A percentile compares a stretch with the other conserved stretches of the same genome.
Conservation (phyloP, 2,888 invertebrate species). For the Miltochrista miniata region DNA sequence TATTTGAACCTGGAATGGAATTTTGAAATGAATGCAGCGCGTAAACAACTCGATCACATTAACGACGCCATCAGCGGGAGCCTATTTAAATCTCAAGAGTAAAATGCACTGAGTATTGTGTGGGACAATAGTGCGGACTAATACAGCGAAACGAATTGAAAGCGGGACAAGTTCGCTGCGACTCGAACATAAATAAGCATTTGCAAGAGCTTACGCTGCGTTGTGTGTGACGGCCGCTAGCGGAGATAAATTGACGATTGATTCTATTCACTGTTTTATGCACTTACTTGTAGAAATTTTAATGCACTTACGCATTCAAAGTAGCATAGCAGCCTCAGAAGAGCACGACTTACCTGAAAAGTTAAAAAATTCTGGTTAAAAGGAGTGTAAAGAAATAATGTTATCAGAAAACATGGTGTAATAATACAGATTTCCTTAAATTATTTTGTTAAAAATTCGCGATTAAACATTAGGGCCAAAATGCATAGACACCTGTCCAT, state of each 20-base stretch:
- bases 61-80: slow-evolving; percentile 49
- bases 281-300: slow-evolving; percentile 15
- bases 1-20: background rate
- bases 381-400: slow-evolving; percentile 7
- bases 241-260: slow-evolving; percentile 24
- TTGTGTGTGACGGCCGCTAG: slow-evolving; percentile 38
- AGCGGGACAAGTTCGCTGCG: slow-evolving; percentile 72
- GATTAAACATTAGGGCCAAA: too few species aligned
- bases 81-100: slow-evolving; percentile 61
- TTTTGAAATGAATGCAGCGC: slow-evolving; percentile 15
- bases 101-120: slow-evolving; percentile 58
- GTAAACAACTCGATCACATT: slow-evolving; percentile 51
- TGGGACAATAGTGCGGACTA: slow-evolving; percentile 64
- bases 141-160: slow-evolving; percentile 75
- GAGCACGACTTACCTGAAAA: slow-evolving; percentile 37
- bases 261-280: slow-evolving; percentile 8
- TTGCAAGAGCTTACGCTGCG: slow-evolving; percentile 54
- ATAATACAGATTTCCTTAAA: too few species aligned
- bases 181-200: slow-evolving; percentile 77
- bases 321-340: background rate
- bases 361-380: too few species aligned
- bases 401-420: too few species aligned
- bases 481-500: too few species aligned
- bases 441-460: too few species aligned
- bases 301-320: too few species aligned